phyloP scores from a whole-genome alignment of 1,140 invertebrate genomes.

The Gerris buenoi region DNA sequence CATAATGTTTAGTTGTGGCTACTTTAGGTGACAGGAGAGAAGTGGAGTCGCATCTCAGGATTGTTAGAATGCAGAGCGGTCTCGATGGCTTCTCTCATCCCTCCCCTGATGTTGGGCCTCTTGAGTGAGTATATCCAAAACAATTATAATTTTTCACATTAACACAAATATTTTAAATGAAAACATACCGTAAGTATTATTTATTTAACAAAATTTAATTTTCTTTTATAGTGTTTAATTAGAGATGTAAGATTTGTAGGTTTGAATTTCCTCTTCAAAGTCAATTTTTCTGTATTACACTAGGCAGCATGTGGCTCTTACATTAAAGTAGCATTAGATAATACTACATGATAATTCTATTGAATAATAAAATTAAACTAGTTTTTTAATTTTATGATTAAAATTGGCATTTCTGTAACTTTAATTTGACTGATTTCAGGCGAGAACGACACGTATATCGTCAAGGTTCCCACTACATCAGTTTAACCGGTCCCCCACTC shows the following conservation, averaged over 20 bases:
- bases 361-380: too few relatives aligned
- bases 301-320: too few relatives aligned
- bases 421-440: background rate
- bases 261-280: too few relatives aligned
- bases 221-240: too few relatives aligned
- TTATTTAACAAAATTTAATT: background rate
- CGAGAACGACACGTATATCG: background rate
- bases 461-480: background rate
- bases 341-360: too few relatives aligned
- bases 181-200: background rate
- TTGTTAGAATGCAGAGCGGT: conserved; percentile 20
- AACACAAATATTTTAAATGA: background rate
- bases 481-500: background rate
- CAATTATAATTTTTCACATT: background rate
- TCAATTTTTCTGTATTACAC: too few relatives aligned
- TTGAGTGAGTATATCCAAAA: background rate
- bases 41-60: conserved; percentile 16
- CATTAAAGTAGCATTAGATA: too few relatives aligned
- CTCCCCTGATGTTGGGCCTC: background rate
- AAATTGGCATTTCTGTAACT: too few relatives aligned
- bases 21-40: conserved; percentile 1
- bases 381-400: too few relatives aligned
- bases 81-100: conserved; percentile 3
- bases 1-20: background rate
- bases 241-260: too few relatives aligned